Evolutionary conservation across 2,113 vertebrate genomes (phyloP).

Genomic region (Cheirogaleus medius): DNA sequence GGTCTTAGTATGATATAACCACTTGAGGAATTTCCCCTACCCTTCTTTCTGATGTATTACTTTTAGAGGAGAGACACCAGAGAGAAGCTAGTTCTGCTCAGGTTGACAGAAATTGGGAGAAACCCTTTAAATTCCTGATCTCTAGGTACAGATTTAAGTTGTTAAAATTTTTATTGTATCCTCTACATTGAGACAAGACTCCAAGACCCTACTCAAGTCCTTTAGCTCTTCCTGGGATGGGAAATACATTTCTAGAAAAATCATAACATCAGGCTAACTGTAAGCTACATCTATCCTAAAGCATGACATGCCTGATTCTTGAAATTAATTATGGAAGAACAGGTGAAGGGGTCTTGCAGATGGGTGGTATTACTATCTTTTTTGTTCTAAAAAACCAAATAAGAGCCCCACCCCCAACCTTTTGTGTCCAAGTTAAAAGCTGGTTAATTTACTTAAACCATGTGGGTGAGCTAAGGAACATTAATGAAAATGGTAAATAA

Average conservation of each 20-base stretch:
- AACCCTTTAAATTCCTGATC: not conserved
- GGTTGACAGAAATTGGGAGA: not conserved
- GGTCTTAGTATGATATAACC: not conserved
- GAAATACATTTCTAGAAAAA: not conserved
- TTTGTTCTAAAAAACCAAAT: not conserved
- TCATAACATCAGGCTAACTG: not conserved
- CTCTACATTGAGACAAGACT: not conserved
- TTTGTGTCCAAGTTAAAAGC: not conserved
- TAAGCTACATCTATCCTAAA: not conserved
- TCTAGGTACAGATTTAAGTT: not conserved
- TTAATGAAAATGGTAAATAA: not conserved
- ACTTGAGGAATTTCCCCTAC: not conserved
- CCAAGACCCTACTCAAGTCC: not conserved
- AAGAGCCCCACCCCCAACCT: rapidly evolving
- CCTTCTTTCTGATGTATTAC: not conserved
- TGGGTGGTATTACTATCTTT: not conserved
- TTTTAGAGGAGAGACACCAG: not conserved
- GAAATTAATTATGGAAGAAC: not conserved
- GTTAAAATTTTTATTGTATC: not conserved
- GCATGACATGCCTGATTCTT: not conserved
- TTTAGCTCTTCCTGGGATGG: not conserved
- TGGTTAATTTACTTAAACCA: not conserved
- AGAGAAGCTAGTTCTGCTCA: not conserved
- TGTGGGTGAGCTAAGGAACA: not conserved
- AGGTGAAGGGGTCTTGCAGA: not conserved